Evolutionary conservation across 1,140 invertebrate species (phyloP).

Genomic region (Vollenhovia emeryi): DNA sequence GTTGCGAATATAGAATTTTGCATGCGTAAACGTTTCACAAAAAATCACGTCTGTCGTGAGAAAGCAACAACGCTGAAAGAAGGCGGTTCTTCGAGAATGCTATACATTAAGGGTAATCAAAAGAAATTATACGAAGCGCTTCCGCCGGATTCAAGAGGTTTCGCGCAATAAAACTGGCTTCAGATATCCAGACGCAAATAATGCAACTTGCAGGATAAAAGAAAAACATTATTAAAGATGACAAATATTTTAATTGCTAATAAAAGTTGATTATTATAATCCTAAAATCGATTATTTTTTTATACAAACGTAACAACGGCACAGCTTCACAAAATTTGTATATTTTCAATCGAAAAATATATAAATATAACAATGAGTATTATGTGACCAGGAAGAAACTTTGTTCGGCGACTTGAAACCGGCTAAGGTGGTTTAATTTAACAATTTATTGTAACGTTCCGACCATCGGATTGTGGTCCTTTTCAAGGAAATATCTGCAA

Average conservation of each 20-base stretch:
- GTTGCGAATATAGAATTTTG: background rate
- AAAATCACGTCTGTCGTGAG: background rate
- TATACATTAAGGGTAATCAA: conserved; percentile 37
- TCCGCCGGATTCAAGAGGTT: conserved; percentile 14
- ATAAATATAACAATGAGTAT: background rate
- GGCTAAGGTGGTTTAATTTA: too few relatives aligned
- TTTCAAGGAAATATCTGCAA: too few relatives aligned
- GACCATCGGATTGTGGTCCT: too few relatives aligned
- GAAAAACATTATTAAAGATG: background rate
- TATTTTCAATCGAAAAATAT: too few relatives aligned
- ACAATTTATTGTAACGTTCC: too few relatives aligned
- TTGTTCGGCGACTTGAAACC: too few relatives aligned
- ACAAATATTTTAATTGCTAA: background rate
- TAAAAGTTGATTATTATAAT: background rate
- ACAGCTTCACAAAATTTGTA: too few relatives aligned
- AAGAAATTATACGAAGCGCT: conserved; percentile 37
- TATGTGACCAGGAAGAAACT: too few relatives aligned
- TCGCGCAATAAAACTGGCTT: background rate
- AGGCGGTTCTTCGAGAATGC: background rate
- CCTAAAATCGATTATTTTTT: background rate
- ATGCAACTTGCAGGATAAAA: background rate
- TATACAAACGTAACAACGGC: background rate
- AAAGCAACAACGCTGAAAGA: conserved; percentile 20
- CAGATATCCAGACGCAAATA: background rate
- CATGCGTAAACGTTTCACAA: background rate